Percentiles rank a stretch among this genome's conserved stretches.
Evolutionary conservation across 2,113 vertebrate genomes (phyloP).

Genomic region (Brachypodius melanocephalos): DNA sequence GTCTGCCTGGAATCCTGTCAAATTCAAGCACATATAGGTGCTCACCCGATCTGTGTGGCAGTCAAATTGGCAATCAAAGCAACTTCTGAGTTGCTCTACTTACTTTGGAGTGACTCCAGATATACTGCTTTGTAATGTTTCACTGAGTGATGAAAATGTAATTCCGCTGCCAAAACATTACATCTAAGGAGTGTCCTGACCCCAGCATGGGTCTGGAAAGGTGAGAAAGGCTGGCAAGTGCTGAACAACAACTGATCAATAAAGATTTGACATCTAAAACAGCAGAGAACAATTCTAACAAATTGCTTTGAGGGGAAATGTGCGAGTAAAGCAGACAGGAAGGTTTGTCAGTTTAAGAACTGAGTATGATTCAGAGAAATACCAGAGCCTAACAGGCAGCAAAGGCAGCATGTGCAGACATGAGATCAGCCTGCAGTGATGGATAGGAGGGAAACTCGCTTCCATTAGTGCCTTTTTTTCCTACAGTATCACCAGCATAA

Average conservation of each 20-base stretch:
- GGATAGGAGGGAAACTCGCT: background rate
- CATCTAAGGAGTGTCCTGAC: background rate
- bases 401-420: background rate
- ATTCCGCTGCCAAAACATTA: background rate
- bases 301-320: background rate
- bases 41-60: background rate
- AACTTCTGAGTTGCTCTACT: background rate
- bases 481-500: background rate
- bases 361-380: background rate
- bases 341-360: background rate
- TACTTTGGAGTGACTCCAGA: background rate
- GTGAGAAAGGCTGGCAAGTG: background rate
- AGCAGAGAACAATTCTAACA: background rate
- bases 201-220: background rate
- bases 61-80: background rate
- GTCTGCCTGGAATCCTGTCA: background rate
- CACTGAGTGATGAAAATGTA: background rate
- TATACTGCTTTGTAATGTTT: background rate
- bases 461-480: background rate
- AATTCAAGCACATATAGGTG: background rate
- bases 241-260: background rate
- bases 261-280: background rate
- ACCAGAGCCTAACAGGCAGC: background rate
- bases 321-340: background rate
- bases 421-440: background rate